Base-by-base conservation (phyloP, 2,888 invertebrate species). In the Aporophyla lueneburgensis region DNA sequence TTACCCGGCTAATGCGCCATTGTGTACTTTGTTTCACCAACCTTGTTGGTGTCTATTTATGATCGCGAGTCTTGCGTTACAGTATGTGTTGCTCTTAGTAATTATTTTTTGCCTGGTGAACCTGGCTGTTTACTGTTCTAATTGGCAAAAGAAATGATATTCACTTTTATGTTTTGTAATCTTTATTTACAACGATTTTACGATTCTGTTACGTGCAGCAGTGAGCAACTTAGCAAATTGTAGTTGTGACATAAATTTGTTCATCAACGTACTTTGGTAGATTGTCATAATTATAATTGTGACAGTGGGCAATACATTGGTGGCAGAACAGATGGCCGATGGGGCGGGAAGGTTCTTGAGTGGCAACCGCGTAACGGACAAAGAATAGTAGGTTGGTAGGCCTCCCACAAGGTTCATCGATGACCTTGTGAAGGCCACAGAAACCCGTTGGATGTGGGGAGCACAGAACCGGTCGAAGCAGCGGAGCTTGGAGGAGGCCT, bases 1-100 rank as follows among this genome's bases (percentile, higher is more conserved):
- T 85, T 85, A 80, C 27, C 63, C 70, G 6, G 72, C 85, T 85
- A 85, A 85, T 85, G 85, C 74, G 58, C 66, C 33, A 54, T 72
- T 80, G 85, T 79, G 63, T 79, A 74, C 73, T 71, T 74, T 85
- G 74, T 79, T 84, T 71, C 56, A 74, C 71, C 73, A 63, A 72
- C 66, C 61, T 83, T 71, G 70, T 76, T 81, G 71, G 62, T 84
- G 67, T 83, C 73, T 76, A 66, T 83, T 76, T 76, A 80, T 83
- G 59, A 83, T 69, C 67, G 68, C 27, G 51, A 58, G 75, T 75
- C 56, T 75, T 66, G 24, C 49, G 43, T 70, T 49, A 72, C 43
- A 27, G 46, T 51, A 59, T 71, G 24, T 62, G 51, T 69, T 61
- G 24, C 27, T 24, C 21, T 53, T 40, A 46, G 33, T 69, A 7